Evolutionary conservation across 2,888 invertebrate genomes (phyloP).

Genomic region (Augochlorella aurata): DNA sequence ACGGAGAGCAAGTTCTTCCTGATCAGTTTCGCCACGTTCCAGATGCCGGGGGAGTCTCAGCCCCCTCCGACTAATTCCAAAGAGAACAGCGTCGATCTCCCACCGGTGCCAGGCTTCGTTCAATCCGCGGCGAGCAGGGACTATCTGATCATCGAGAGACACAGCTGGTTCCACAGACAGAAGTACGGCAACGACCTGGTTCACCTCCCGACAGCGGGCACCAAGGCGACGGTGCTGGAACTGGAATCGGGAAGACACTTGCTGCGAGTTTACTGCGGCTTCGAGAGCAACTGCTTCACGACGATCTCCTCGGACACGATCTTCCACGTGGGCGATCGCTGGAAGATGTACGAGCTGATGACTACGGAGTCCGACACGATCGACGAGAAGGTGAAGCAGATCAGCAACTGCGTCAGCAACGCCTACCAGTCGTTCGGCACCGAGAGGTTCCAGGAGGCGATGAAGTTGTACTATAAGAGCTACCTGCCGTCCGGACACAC

Average conservation of each 20-base stretch:
- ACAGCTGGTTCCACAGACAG: constrained; percentile 59
- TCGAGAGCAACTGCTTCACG: constrained; percentile 47
- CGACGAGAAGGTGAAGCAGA: constrained; percentile 39
- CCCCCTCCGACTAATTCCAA: too few relatives aligned
- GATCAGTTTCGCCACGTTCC: constrained; percentile 55
- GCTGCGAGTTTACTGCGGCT: constrained; percentile 61
- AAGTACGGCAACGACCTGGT: constrained; percentile 16
- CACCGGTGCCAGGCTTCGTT: not conserved
- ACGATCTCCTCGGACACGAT: constrained; percentile 67
- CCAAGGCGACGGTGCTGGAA: constrained; percentile 66
- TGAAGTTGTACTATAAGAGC: constrained; percentile 62
- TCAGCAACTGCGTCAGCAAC: constrained; percentile 44
- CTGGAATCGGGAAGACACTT: constrained; percentile 69
- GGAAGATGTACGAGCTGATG: constrained; percentile 68
- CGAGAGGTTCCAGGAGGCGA: constrained; percentile 29
- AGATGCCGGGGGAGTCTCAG: not conserved
- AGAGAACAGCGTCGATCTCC: not conserved
- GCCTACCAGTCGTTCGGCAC: constrained; percentile 67
- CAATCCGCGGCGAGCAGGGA: not conserved
- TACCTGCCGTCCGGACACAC: constrained; percentile 58
- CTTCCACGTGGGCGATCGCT: constrained; percentile 67
- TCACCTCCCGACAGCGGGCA: constrained; percentile 53
- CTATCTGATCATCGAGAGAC: constrained; percentile 58
- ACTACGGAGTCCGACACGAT: constrained; percentile 62
- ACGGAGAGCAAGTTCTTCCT: constrained; percentile 66